Percentiles rank a stretch among this genome's conserved stretches.
Evolutionary conservation across 2,797 vertebrate genomes (phyloP).

Genomic region (Peromyscus attwateri): DNA sequence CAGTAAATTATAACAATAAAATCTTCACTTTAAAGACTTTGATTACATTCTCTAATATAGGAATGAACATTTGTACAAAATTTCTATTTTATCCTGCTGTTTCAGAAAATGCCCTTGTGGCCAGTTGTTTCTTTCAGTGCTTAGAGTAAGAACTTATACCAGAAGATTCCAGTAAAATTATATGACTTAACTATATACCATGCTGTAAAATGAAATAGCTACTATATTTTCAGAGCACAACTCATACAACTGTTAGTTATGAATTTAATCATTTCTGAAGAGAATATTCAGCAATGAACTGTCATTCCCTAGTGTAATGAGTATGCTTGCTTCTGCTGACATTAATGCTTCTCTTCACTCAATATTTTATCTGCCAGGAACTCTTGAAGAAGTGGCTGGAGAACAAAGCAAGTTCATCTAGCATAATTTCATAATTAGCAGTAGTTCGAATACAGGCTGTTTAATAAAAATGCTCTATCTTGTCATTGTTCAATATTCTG

Average conservation of each 20-base stretch:
- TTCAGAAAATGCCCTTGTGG: conserved; percentile 55
- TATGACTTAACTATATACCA: conserved; percentile 62
- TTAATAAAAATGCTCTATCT: conserved; percentile 68
- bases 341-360: conserved; percentile 34
- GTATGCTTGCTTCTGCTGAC: conserved; percentile 52
- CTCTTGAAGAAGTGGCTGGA: conserved; percentile 30
- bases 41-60: conserved; percentile 33
- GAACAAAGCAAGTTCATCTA: conserved; percentile 69
- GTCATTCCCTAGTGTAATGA: conserved; percentile 54
- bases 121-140: conserved; percentile 52
- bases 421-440: conserved; percentile 79
- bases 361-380: conserved; percentile 59
- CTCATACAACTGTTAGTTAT: conserved; percentile 48
- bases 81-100: conserved; percentile 51
- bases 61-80: conserved; percentile 12
- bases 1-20: conserved; percentile 49
- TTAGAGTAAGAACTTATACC: conserved; percentile 24
- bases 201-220: conserved; percentile 55
- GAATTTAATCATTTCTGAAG: conserved; percentile 70
- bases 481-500: conserved; percentile 59
- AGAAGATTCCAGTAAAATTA: conserved; percentile 76
- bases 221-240: conserved; percentile 65
- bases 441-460: conserved; percentile 51
- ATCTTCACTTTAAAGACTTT: conserved; percentile 10
- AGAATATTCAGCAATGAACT: conserved; percentile 55